Conservation (phyloP, 2,888 invertebrate species). For the Myopa tessellatipennis region DNA sequence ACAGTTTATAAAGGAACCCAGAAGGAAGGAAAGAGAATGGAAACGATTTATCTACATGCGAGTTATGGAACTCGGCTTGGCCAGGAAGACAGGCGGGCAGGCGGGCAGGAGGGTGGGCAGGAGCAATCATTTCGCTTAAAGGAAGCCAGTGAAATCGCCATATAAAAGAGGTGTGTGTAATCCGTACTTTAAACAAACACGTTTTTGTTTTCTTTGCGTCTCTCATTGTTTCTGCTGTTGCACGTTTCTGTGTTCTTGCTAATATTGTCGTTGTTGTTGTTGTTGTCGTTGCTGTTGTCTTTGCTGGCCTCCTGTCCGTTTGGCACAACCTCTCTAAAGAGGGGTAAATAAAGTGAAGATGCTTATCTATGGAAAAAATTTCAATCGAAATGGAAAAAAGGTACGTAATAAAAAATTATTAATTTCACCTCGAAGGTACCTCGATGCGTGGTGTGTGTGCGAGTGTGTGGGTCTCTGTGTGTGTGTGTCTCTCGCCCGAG, state of each 20-base stretch:
- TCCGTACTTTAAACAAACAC: constrained; percentile 31
- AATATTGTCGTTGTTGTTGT: constrained; percentile 37
- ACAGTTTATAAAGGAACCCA: neutral
- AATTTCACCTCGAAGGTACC: constrained; percentile 31
- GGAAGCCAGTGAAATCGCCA: constrained; percentile 24
- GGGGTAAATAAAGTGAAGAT: constrained; percentile 32
- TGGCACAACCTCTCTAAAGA: constrained; percentile 37
- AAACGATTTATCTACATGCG: neutral
- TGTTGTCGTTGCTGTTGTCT: constrained; percentile 32
- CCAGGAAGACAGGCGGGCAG: neutral
- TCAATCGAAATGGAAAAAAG: constrained; percentile 36
- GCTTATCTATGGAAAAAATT: constrained; percentile 32
- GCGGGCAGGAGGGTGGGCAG: neutral
- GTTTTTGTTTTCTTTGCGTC: constrained; percentile 17
- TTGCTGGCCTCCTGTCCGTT: constrained; percentile 34
- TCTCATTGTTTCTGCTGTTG: constrained; percentile 27
- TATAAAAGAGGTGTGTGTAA: constrained; percentile 31
- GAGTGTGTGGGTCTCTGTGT: neutral
- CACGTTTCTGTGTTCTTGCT: constrained; percentile 22
- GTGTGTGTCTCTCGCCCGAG: neutral
- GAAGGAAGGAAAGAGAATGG: neutral
- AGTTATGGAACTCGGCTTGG: neutral
- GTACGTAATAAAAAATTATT: constrained; percentile 30
- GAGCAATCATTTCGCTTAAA: neutral
- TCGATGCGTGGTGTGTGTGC: constrained; percentile 5